Conservation (phyloP, 2,797 vertebrate species). For the Thripadectes ignobilis region DNA sequence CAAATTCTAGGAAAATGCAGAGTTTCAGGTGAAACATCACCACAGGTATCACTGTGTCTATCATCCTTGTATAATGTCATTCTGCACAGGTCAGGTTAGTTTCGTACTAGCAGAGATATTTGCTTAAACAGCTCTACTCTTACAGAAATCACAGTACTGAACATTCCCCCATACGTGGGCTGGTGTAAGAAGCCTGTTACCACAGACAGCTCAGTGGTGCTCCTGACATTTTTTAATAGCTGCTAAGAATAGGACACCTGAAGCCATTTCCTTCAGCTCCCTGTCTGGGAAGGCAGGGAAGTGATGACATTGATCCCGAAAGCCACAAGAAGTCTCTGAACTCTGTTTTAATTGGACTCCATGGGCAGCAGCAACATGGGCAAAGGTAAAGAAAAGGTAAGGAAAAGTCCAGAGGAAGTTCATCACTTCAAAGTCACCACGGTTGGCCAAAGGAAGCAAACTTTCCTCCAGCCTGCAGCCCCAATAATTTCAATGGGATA, state of each 20-base stretch:
- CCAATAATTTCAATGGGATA: background rate
- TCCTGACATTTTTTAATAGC: constrained; percentile 34
- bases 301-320: background rate
- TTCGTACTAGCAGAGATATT: background rate
- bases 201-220: background rate
- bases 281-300: background rate
- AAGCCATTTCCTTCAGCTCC: constrained; percentile 27
- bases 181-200: constrained; percentile 22
- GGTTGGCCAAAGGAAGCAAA: background rate
- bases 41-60: background rate
- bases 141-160: constrained; percentile 2
- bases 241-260: constrained; percentile 35
- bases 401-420: background rate
- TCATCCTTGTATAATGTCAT: background rate
- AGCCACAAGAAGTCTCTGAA: background rate
- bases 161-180: background rate
- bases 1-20: background rate
- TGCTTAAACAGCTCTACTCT: background rate
- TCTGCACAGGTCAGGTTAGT: background rate
- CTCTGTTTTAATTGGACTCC: background rate
- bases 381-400: background rate
- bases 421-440: background rate
- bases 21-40: background rate
- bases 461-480: background rate
- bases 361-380: background rate